Evolutionary conservation across 2,113 vertebrate species (phyloP).

Genomic region (Trochalopteron elliotii): DNA sequence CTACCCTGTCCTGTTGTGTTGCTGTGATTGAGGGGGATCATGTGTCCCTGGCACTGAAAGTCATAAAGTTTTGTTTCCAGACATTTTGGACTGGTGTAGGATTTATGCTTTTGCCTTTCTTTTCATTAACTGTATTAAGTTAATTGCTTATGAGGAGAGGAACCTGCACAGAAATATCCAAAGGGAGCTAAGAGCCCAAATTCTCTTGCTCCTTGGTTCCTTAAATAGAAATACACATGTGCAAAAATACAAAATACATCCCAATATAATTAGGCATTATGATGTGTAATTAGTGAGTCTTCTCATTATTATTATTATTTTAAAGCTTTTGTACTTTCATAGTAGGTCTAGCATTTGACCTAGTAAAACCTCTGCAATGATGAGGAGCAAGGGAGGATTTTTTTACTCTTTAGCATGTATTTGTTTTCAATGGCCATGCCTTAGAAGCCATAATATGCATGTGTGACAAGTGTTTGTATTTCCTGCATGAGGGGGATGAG

Average conservation of each 20-base stretch:
- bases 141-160: background rate
- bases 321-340: background rate
- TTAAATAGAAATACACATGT: background rate
- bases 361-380: background rate
- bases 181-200: background rate
- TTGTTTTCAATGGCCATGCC: background rate
- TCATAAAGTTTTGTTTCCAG: background rate
- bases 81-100: background rate
- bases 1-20: rapidly evolving
- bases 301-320: background rate
- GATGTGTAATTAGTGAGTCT: background rate
- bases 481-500: background rate
- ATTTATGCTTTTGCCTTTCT: background rate
- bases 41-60: background rate
- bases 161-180: background rate
- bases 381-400: background rate
- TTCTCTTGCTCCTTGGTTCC: background rate
- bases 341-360: background rate
- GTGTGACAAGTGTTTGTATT: constrained; percentile 3
- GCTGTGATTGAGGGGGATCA: background rate
- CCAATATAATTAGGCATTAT: background rate
- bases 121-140: background rate
- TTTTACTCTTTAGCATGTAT: background rate
- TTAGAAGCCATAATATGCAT: background rate
- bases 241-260: background rate